These are phyloP conservation scores for Agrotis ipsilon DNA, from an alignment of 2,888 invertebrate genomes.

Conservation along the genomic window DNA sequence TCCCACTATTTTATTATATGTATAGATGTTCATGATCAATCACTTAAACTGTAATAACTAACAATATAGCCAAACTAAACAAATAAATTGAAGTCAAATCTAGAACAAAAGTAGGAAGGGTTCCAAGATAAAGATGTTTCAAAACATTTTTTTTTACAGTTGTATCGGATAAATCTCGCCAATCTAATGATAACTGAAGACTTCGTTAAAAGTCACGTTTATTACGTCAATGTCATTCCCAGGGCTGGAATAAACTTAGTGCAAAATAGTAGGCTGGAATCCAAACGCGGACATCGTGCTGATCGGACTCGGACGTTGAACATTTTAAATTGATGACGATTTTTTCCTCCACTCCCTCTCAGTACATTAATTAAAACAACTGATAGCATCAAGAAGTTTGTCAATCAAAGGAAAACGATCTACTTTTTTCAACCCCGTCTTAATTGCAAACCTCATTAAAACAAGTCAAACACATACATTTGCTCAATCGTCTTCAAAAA, in stretches of 20 bases:
- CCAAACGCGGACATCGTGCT: neutral
- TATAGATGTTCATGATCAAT: neutral
- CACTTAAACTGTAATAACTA: slow-evolving; percentile 1
- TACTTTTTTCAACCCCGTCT: neutral
- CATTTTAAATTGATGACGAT: neutral
- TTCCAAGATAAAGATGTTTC: neutral
- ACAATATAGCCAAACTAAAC: slow-evolving; percentile 5
- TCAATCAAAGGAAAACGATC: slow-evolving; percentile 7
- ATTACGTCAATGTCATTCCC: neutral
- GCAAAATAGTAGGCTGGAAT: neutral
- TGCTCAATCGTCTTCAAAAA: slow-evolving; percentile 47
- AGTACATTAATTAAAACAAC: slow-evolving; percentile 9
- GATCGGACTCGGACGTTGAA: neutral
- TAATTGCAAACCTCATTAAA: slow-evolving; percentile 39
- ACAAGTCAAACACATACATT: slow-evolving; percentile 19
- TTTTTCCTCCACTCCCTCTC: neutral
- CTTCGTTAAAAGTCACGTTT: neutral
- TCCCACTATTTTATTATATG: too few relatives aligned
- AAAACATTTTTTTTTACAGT: neutral
- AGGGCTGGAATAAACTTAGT: neutral
- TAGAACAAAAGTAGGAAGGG: neutral
- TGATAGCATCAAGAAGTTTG: neutral
- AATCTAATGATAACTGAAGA: neutral
- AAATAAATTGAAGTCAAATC: neutral
- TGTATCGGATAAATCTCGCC: neutral